Conservation (phyloP, 2,888 invertebrate genomes). For the Helicoverpa assulta region DNA sequence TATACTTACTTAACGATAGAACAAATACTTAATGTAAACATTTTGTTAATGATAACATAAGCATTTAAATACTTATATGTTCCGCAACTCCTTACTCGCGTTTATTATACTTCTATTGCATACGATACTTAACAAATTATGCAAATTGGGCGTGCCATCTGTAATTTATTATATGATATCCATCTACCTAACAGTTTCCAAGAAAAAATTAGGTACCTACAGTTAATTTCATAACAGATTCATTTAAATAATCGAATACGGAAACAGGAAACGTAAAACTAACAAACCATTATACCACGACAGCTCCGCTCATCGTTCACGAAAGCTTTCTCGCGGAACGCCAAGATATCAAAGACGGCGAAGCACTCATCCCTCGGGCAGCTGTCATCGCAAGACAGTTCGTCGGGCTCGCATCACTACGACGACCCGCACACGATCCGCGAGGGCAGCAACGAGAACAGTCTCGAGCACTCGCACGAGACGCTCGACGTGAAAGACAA, state of each 20-base stretch:
- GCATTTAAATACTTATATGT: slow-evolving; percentile 36
- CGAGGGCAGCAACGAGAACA: slow-evolving; percentile 89
- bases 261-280: slow-evolving; percentile 23
- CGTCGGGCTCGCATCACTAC: slow-evolving; percentile 87
- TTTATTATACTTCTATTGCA: background rate
- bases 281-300: slow-evolving; percentile 63
- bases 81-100: slow-evolving; percentile 8
- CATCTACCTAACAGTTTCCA: background rate
- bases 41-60: slow-evolving; percentile 44
- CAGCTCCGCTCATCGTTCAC: slow-evolving; percentile 98
- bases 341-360: slow-evolving; percentile 93
- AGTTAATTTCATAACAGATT: background rate
- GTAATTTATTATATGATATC: background rate
- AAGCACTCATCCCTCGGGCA: slow-evolving; percentile 89
- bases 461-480: slow-evolving; percentile 88
- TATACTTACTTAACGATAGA: background rate
- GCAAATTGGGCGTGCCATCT: background rate
- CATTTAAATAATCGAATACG: background rate
- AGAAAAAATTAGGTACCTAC: background rate
- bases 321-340: slow-evolving; percentile 98
- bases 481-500: slow-evolving; percentile 83
- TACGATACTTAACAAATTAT: slow-evolving; percentile 7
- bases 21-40: background rate
- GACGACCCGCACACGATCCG: slow-evolving; percentile 89
- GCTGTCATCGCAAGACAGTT: slow-evolving; percentile 88